Evolutionary conservation across 2,888 invertebrate genomes (phyloP), one percentile per base, ranked within the genome.

Genomic region (Escarpia spicata): DNA sequence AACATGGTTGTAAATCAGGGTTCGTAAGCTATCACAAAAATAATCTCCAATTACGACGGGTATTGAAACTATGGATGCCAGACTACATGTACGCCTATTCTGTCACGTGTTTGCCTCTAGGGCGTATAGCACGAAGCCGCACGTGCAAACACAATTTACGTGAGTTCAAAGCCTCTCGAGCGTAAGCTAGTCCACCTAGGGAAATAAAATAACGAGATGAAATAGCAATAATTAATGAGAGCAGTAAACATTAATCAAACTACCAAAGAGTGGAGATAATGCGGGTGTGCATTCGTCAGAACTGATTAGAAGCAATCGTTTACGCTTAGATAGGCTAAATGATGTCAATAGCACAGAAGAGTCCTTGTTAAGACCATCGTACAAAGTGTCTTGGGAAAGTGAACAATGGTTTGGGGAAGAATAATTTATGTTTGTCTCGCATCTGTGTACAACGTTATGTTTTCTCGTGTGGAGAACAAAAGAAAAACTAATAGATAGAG

Each of bases 191-290:
- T 19, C 6, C 75, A n/a, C 75, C 26, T 26, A n/a, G 75, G 75
- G 75, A 52, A 75, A 75, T 75, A 75, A 19, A 26, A 75, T 19
- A 19, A 75, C 75, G 75, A 75, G 75, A 75, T 75, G 75, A 75
- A 75, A 75, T 75, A 75, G 75, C 75, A 75, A 75, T 75, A 75
- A 75, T 75, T 75, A 75, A 75, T 75, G 75, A 75, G 75, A 15
- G 75, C 75, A 75, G 75, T 75, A 75, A 75, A 75, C 2, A 75
- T 26, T 75, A 75, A 75, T 75, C 3, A 52, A 52, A 52, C 9
- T 15, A 52, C 52, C 0, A 52, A 15, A 6, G 45, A 10, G 45
- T 45, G 10, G 45, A 6, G 45, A 45, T 37, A 10, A 6, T 45
- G 45, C 52, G 9, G 9, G 52, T 52, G 52, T 6, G 52, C 52